Percentiles rank a stretch among this genome's conserved stretches.
phyloP scores from a whole-genome alignment of 2,888 invertebrate species.

The Yponomeuta plumbellus region DNA sequence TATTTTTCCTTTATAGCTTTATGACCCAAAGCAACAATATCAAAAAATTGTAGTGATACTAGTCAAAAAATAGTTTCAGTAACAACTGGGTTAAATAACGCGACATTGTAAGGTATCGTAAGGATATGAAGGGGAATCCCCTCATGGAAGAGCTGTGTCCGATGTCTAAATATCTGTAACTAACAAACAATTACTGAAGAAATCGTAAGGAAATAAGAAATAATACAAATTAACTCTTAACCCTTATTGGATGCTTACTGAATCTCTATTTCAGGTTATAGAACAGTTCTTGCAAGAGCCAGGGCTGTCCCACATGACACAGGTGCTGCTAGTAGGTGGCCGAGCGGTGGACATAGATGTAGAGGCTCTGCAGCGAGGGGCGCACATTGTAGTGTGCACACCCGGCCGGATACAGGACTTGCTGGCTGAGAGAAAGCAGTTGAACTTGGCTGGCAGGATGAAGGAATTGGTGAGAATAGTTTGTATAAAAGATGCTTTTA shows the following conservation, averaged over 20 bases:
- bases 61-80: no score
- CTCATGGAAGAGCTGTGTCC: no score
- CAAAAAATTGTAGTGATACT: no score
- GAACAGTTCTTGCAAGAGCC: conserved; percentile 67
- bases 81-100: no score
- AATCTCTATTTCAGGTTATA: conserved; percentile 53
- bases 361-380: conserved; percentile 80
- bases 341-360: conserved; percentile 86
- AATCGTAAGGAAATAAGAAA: no score
- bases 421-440: conserved; percentile 80
- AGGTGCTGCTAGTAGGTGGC: conserved; percentile 88
- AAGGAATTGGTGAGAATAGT: conserved; percentile 82
- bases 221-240: background rate
- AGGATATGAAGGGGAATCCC: no score
- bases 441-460: conserved; percentile 82
- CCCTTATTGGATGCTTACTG: background rate
- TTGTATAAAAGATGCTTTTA: conserved; percentile 15
- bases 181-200: no score
- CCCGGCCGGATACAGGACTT: conserved; percentile 96
- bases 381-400: conserved; percentile 94
- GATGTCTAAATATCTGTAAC: no score
- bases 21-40: no score
- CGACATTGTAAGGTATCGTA: no score
- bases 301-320: conserved; percentile 65
- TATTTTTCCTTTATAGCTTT: no score